Evolutionary conservation across 2,888 invertebrate species (phyloP), one percentile per base, ranked within the genome.

Genomic region (Andrena dorsata): DNA sequence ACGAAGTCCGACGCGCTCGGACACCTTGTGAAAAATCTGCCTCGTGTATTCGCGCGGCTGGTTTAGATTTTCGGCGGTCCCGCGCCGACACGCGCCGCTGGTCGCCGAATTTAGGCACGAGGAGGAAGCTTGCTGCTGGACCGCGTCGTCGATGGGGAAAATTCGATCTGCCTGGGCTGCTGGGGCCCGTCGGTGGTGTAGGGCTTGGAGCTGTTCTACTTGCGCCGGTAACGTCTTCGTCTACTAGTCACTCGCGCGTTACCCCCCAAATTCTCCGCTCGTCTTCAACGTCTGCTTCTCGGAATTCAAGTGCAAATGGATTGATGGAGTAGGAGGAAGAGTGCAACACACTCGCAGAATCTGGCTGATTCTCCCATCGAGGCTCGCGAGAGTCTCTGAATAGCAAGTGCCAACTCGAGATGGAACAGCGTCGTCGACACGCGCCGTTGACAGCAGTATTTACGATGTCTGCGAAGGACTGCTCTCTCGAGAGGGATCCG

Each of bases 1-100:
- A 84, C 82, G 82, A 69, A 68, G 79, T 70, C 76, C 69, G 78
- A 60, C 32, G 61, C 78, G 71, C 70, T 72, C 64, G 76, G 68
- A 82, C 81, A 84, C 74, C 75, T 82, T 72, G 32, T 58, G 76
- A 76, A 76, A 76, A 80, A 83, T 80, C 68, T 56, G 56, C 30
- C 69, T 79, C 64, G 70, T 65, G n/a, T 65, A 41, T 78, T 23
- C 51, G 28, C 51, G 23, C 51, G 35, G 30, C 28, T 16, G n/a
- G 56, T 69, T 69, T 32, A 75, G 68, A 68, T 75, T 41, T 70
- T 60, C 65, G 47, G 2, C 47, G 58, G 35, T 41, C 51, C n/a
- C 49, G 0, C 58, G 41, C 41, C 69, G 23, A 23, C 20, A 30
- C 68, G 23, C 23, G 23, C 23, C 64, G 30, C 41, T 10, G 41